phyloP scores from a whole-genome alignment of 2,888 invertebrate genomes.

The Carpatolechia fugitivella region DNA sequence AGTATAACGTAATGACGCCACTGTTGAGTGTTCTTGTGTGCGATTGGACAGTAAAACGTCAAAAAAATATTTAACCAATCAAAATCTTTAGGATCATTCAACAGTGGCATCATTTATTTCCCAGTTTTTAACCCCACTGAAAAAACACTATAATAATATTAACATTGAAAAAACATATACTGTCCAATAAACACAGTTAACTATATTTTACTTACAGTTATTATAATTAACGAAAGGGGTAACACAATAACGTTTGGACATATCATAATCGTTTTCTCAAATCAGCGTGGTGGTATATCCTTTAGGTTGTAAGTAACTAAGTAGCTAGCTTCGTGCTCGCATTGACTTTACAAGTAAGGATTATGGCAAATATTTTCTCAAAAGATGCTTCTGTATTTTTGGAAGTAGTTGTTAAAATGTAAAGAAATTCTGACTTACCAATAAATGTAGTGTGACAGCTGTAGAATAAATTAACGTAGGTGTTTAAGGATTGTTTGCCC shows the following conservation, averaged over 20 bases:
- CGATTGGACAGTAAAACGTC: too few relatives aligned
- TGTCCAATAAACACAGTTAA: neutral
- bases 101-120: too few relatives aligned
- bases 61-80: too few relatives aligned
- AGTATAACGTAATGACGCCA: too few relatives aligned
- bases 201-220: neutral
- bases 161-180: neutral
- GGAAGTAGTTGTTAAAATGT: neutral
- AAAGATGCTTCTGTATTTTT: neutral
- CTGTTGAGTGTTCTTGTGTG: too few relatives aligned
- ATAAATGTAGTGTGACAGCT: too few relatives aligned
- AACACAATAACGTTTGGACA: conserved; percentile 52
- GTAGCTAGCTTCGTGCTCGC: conserved; percentile 26
- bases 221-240: conserved; percentile 32
- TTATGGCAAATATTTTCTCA: neutral
- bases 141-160: too few relatives aligned
- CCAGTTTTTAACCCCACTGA: too few relatives aligned
- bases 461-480: too few relatives aligned
- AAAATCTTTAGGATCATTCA: too few relatives aligned
- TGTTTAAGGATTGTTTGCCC: too few relatives aligned
- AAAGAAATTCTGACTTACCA: too few relatives aligned
- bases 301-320: conserved; percentile 42
- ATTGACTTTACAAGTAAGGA: conserved; percentile 15
- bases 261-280: conserved; percentile 43
- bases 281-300: conserved; percentile 55